Evolutionary conservation across 1,140 invertebrate species (phyloP), one percentile per base, ranked within the genome.

Genomic region (Matsumurasca onukii): DNA sequence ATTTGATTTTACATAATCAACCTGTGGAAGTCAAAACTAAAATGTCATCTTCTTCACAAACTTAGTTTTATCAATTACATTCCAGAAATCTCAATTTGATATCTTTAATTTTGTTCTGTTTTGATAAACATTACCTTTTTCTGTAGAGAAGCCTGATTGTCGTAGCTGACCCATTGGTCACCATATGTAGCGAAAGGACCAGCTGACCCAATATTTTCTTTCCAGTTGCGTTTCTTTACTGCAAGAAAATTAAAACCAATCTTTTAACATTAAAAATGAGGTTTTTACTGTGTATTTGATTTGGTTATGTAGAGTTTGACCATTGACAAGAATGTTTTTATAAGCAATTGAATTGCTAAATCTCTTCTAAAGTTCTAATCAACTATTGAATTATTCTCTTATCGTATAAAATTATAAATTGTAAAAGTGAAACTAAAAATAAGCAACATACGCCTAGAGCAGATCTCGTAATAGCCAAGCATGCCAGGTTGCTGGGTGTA

Each of bases 141-240:
- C 24, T 78, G 82, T 1, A 95, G 81, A 30, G 91, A 95, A 55
- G 87, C 84, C 1, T 84, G 75, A 79, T 95, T 89, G 73, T 98
- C 95, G 76, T 88, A 98, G 57, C 93, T 91, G 0, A 97, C 92
- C 93, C 95, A 98, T 74, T 97, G 92, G 73, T 94, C 85, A 13
- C 86, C 86, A 1, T 84, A 81, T 76, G 90, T 89, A 1, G 92
- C 88, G 78, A 91, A 96, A 0, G 94, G 93, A 15, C 91, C 92
- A 78, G 71, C 70, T 31, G 78, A 79, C 25, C 76, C 78, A 2
- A 74, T 61, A 20, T 72, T 45, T 1, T 70, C 69, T 27, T 67
- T 70, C 73, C 73, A 74, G 9, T 71, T 71, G 29, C 68, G 66
- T 64, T 71, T 73, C 15, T 70, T 67, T 29, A 75, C 74, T 76